Conservation (phyloP, 2,888 invertebrate genomes). For the Serripes groenlandicus region DNA sequence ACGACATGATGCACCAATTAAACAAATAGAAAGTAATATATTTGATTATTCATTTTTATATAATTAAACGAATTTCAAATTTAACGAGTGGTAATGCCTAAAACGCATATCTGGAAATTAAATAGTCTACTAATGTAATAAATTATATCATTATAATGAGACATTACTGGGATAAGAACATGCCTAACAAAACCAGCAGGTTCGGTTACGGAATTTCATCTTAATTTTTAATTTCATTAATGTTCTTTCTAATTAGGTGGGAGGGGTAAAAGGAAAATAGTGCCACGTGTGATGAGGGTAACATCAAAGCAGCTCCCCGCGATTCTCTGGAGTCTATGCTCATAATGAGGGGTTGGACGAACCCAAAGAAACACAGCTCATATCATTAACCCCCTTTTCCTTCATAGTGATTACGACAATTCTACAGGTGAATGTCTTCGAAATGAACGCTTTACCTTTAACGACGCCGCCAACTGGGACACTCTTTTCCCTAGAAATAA, state of each 20-base stretch:
- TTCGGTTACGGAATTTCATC: constrained; percentile 13
- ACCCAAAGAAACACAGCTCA: neutral
- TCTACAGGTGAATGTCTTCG: too few relatives aligned
- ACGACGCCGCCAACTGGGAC: too few relatives aligned
- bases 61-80: too few relatives aligned
- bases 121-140: neutral
- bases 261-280: constrained; percentile 30
- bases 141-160: neutral
- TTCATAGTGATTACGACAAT: too few relatives aligned
- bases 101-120: neutral
- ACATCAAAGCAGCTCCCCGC: constrained; percentile 33
- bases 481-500: too few relatives aligned
- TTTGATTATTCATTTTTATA: too few relatives aligned
- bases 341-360: constrained; percentile 21
- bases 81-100: too few relatives aligned
- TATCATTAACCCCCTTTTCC: too few relatives aligned
- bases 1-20: too few relatives aligned
- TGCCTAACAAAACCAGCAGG: neutral
- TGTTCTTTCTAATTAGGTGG: constrained; percentile 34
- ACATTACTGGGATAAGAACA: neutral
- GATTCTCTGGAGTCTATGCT: neutral
- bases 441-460: too few relatives aligned
- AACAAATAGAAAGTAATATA: too few relatives aligned
- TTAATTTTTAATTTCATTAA: constrained; percentile 51
- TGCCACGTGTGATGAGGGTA: constrained; percentile 29